These are phyloP conservation scores for Matsumurasca onukii DNA, from an alignment of 1,140 invertebrate genomes.

Conservation along the genomic window DNA sequence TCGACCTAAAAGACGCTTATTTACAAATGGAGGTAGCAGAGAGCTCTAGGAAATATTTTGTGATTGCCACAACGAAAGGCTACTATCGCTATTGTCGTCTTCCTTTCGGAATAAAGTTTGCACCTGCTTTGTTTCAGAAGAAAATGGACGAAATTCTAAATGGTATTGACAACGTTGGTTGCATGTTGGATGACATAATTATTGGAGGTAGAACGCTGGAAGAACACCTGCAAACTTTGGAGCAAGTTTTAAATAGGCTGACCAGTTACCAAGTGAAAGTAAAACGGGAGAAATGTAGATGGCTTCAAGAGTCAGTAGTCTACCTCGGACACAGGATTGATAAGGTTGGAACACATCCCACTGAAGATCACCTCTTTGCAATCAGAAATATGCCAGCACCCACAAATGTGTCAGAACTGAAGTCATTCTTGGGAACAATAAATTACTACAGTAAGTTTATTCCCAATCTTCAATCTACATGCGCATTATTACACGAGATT, in stretches of 20 bases:
- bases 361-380: neutral
- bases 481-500: slow-evolving; percentile 20
- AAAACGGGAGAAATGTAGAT: neutral
- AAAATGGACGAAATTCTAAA: slow-evolving; percentile 4
- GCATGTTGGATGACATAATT: neutral
- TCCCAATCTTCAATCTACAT: neutral
- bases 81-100: neutral
- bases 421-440: neutral
- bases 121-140: slow-evolving; percentile 2
- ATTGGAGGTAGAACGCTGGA: neutral
- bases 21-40: neutral
- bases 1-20: neutral
- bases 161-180: neutral
- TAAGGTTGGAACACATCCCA: neutral
- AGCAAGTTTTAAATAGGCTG: no score
- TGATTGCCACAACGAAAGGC: neutral
- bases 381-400: neutral
- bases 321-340: neutral
- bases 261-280: neutral
- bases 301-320: neutral
- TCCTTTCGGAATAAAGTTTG: neutral
- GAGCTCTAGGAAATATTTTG: neutral
- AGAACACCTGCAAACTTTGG: neutral
- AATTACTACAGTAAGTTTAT: neutral
- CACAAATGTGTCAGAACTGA: neutral